Conservation (phyloP, 2,888 invertebrate genomes). For the Phortica magna region DNA sequence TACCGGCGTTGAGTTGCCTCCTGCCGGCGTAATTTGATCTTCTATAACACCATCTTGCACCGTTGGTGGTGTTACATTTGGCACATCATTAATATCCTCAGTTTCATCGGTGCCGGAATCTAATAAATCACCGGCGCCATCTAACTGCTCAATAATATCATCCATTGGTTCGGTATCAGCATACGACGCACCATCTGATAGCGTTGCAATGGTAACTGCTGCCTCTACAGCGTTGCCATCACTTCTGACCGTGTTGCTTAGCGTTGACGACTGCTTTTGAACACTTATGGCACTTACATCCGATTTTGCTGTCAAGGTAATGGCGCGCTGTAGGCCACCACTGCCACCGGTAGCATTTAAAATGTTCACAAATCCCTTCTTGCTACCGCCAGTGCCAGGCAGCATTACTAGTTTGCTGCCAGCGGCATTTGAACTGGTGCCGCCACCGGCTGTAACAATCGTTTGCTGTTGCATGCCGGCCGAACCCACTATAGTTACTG, state of each 20-base stretch:
- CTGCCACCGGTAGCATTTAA: constrained; percentile 67
- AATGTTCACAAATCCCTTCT: constrained; percentile 80
- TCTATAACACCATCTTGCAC: constrained; percentile 18
- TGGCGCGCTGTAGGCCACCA: constrained; percentile 63
- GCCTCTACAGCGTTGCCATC: constrained; percentile 44
- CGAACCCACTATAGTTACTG: constrained; percentile 81
- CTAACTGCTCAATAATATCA: constrained; percentile 76
- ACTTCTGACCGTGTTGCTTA: constrained; percentile 11
- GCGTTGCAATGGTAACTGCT: constrained; percentile 53
- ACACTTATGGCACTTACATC: constrained; percentile 21
- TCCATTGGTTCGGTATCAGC: constrained; percentile 72
- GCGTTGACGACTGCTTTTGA: constrained; percentile 39
- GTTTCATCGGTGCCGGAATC: constrained; percentile 33
- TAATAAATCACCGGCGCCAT: constrained; percentile 68
- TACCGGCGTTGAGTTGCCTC: not conserved
- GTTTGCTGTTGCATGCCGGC: constrained; percentile 38
- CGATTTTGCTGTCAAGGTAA: constrained; percentile 53
- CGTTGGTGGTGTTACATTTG: constrained; percentile 42
- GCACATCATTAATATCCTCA: constrained; percentile 48
- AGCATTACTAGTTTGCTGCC: constrained; percentile 79
- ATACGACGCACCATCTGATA: constrained; percentile 55
- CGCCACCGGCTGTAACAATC: constrained; percentile 52
- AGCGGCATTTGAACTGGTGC: constrained; percentile 46
- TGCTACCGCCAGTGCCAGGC: constrained; percentile 71
- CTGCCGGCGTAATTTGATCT: constrained; percentile 3